These are phyloP conservation scores for Cotesia typhae DNA, from an alignment of 1,140 invertebrate genomes.

Conservation along the genomic window DNA sequence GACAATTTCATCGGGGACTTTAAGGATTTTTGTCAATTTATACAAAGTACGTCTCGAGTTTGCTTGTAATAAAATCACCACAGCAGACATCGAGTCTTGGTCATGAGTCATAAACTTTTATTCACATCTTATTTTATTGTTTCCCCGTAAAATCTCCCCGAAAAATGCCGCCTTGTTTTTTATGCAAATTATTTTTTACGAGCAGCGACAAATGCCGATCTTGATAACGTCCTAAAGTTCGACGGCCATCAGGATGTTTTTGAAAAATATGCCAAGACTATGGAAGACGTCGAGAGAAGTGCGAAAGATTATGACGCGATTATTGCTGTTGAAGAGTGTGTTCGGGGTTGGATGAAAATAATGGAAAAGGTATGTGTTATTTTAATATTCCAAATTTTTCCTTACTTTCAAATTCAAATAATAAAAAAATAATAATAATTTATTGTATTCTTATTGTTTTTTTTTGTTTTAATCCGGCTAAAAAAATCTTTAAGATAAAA, in stretches of 20 bases:
- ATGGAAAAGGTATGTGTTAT: slow-evolving; percentile 69
- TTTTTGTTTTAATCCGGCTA: no score
- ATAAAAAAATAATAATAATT: no score
- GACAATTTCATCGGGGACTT: slow-evolving; percentile 69
- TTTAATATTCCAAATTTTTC: background rate
- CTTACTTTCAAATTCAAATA: no score
- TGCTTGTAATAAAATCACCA: slow-evolving; percentile 42
- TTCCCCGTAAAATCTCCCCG: background rate
- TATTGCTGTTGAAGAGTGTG: slow-evolving; percentile 67
- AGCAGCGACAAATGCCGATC: slow-evolving; percentile 70
- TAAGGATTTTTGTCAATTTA: slow-evolving; percentile 66
- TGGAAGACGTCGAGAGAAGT: slow-evolving; percentile 63
- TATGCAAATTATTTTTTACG: slow-evolving; percentile 27
- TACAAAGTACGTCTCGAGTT: slow-evolving; percentile 58
- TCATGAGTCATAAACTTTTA: slow-evolving; percentile 30
- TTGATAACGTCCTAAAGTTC: slow-evolving; percentile 68
- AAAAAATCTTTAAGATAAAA: no score
- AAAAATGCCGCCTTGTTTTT: no score
- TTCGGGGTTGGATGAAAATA: slow-evolving; percentile 72
- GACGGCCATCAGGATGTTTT: slow-evolving; percentile 67
- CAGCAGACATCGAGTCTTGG: slow-evolving; percentile 47
- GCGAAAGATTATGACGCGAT: slow-evolving; percentile 65
- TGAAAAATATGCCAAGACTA: slow-evolving; percentile 65
- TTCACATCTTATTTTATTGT: slow-evolving; percentile 42
- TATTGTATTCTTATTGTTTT: no score